Percentiles rank a stretch among this genome's conserved stretches.
phyloP scores from a whole-genome alignment of 2,113 vertebrate species.

The Leptocoma aspasia region DNA sequence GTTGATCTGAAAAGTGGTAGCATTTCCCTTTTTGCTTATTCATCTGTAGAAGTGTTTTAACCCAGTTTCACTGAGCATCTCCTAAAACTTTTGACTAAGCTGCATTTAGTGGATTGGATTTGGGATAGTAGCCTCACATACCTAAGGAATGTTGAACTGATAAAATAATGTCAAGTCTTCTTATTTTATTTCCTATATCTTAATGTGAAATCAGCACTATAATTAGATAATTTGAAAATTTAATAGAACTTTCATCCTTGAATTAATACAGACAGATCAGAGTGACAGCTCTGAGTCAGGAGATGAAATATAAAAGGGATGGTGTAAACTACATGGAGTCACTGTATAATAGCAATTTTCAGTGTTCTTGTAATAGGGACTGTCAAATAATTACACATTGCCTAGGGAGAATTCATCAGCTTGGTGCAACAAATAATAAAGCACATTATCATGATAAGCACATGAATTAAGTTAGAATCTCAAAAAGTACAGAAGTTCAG shows the following conservation, averaged over 20 bases:
- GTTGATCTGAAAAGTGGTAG: not conserved
- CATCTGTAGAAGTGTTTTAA: not conserved
- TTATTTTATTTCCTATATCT: conserved; percentile 53
- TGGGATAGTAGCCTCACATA: not conserved
- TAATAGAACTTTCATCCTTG: conserved; percentile 55
- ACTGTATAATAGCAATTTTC: conserved; percentile 47
- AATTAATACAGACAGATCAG: conserved; percentile 53
- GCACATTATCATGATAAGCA: conserved; percentile 34
- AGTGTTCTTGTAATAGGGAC: conserved; percentile 49
- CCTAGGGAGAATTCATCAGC: conserved; percentile 63
- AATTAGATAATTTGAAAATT: conserved; percentile 67
- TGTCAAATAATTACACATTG: conserved; percentile 66
- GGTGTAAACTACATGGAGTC: conserved; percentile 5
- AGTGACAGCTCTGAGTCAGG: not conserved
- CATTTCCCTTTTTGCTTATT: not conserved
- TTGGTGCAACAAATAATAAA: conserved; percentile 64
- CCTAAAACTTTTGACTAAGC: not conserved
- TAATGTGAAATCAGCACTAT: conserved; percentile 4
- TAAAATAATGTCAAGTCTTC: conserved; percentile 4
- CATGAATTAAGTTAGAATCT: conserved; percentile 64
- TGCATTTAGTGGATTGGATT: not conserved
- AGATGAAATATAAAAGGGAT: not conserved
- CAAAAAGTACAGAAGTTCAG: conserved; percentile 33
- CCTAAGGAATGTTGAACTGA: not conserved
- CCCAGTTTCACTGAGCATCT: not conserved